Percentiles rank a stretch among this genome's conserved stretches.
Evolutionary conservation across 2,113 vertebrate species (phyloP).

Genomic region (Chaetodon auriga): DNA sequence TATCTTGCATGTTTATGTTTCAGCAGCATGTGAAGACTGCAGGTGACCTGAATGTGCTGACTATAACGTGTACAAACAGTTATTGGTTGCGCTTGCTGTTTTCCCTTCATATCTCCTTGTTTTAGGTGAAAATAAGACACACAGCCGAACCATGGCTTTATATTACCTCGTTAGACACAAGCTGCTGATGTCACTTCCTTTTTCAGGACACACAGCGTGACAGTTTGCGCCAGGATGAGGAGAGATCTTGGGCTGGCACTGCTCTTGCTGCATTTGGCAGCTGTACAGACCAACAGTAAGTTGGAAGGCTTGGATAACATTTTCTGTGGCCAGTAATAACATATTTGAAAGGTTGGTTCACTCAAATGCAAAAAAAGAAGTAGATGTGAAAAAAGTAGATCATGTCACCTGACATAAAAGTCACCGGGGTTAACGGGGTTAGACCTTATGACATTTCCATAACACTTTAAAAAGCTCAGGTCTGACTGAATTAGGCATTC

Average conservation of each 20-base stretch:
- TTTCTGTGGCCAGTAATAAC: not conserved
- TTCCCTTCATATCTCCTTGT: slow-evolving; percentile 68
- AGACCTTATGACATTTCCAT: no score
- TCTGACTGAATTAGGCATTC: no score
- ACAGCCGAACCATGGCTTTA: not conserved
- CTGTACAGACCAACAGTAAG: slow-evolving; percentile 63
- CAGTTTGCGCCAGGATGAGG: slow-evolving; percentile 61
- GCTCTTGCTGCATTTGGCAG: slow-evolving; percentile 62
- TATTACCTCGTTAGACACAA: slow-evolving; percentile 2
- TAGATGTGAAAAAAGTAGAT: no score
- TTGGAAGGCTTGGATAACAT: not conserved
- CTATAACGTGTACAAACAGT: slow-evolving; percentile 37
- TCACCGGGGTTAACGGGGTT: no score
- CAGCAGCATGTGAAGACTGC: not conserved
- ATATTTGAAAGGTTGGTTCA: not conserved
- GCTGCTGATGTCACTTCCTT: slow-evolving; percentile 23
- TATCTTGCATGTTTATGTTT: not conserved
- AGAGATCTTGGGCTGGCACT: slow-evolving; percentile 17
- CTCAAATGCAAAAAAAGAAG: not conserved
- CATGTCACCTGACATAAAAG: no score
- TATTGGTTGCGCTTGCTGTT: slow-evolving; percentile 59
- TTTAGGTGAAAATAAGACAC: slow-evolving; percentile 74
- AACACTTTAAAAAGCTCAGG: no score
- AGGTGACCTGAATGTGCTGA: not conserved
- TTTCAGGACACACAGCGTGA: slow-evolving; percentile 7